Evolutionary conservation across 2,113 vertebrate species (phyloP), one percentile per base, ranked within the genome.

Genomic region (Brachyhypopomus occidentalis): DNA sequence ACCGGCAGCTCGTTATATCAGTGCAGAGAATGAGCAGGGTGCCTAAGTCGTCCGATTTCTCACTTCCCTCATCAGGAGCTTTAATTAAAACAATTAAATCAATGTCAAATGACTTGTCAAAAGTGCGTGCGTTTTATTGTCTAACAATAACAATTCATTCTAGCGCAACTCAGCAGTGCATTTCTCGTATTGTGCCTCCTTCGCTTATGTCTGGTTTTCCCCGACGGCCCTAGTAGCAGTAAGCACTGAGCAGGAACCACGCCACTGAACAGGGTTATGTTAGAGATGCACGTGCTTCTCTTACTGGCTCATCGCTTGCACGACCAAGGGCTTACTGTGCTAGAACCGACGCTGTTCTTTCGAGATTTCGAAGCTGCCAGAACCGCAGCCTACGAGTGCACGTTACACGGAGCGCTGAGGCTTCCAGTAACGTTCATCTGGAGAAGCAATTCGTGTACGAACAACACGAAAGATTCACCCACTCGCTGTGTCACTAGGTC

Each of bases 401-500:
- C 38, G 4, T 71, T 38, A 72, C 25, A 27, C 12, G 14, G 12
- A 38, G 14, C 8, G 20, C 1, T 48, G 17, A 41, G 60, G 55
- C 23, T 20, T 74, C 27, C 56, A 52, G 63, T 69, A 63, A 34
- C 77, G 27, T 60, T 55, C 34, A 72, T 52, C 12, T 52, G 45
- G 12, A 52, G 45, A 41, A 41, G 9, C 41, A 11, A 52, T 2
- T 2, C 9, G 12, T 14, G 9, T 11, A 14, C 1, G 45, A 12
- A 14, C 9, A 52, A 52, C 12, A 52, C 12, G 45, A 14, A 52
- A 52, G 45, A 52, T 55, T 81, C 20, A 52, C 56, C 60, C 34
- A 55, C 12, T 23, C 17, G 45, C 59, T 4, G 52, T 66, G 80
- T 85, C 80, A 82, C 34, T 3, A 23, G 72, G 84, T 85, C 69